A percentile compares a stretch with the other conserved stretches of the same genome.
Evolutionary conservation across 2,888 invertebrate species (phyloP).

Genomic region (Halictus ligatus): DNA sequence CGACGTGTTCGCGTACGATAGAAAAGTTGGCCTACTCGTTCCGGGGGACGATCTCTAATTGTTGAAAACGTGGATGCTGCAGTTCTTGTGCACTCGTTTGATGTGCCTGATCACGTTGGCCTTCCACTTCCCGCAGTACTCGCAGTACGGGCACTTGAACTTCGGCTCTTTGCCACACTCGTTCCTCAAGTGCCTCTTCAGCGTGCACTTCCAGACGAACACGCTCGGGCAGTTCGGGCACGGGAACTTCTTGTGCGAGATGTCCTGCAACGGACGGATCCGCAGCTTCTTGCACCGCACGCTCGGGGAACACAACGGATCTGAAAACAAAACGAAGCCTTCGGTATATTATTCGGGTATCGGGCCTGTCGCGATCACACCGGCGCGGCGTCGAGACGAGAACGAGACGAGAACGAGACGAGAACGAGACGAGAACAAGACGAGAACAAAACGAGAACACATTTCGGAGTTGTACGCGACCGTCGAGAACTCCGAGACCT

Average conservation of each 20-base stretch:
- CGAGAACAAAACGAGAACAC: not conserved
- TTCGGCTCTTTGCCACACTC: constrained; percentile 77
- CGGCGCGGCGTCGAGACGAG: too few species aligned
- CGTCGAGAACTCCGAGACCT: not conserved
- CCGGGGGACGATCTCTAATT: not conserved
- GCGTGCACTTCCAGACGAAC: constrained; percentile 66
- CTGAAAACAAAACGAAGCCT: constrained; percentile 45
- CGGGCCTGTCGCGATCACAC: not conserved
- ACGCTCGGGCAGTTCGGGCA: constrained; percentile 69
- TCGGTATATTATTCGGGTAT: constrained; percentile 1
- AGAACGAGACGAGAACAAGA: too few species aligned
- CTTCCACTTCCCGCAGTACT: constrained; percentile 75
- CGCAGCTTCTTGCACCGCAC: constrained; percentile 7
- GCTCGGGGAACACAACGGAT: not conserved
- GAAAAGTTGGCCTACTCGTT: not conserved
- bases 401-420: too few species aligned
- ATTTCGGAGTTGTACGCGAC: not conserved
- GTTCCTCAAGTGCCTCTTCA: constrained; percentile 75
- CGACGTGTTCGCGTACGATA: too few species aligned
- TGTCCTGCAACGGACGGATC: not conserved
- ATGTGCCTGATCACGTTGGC: constrained; percentile 72
- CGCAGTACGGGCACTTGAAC: constrained; percentile 77
- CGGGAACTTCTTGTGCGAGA: constrained; percentile 19
- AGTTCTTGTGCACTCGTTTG: constrained; percentile 62
- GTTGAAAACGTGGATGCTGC: constrained; percentile 53